Evolutionary conservation across 37 sponge, comb jelly and placozoan species (phyloP).

Genomic region (Diacarnus erythraeanus): DNA sequence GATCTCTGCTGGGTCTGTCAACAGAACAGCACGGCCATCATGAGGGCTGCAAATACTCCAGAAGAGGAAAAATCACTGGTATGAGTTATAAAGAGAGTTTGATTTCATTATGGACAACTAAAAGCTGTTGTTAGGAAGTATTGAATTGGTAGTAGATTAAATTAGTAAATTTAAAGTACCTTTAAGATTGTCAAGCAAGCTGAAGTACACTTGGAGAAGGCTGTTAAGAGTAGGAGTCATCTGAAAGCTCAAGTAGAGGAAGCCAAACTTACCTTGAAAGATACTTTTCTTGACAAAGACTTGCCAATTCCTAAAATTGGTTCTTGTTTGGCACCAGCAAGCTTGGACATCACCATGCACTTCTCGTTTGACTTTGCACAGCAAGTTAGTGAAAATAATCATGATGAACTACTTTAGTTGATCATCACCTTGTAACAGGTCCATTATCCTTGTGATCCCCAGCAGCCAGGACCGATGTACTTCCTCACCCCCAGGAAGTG

Average conservation of each 20-base stretch:
- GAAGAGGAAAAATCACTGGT: slow-evolving; percentile 25
- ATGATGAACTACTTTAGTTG: background rate
- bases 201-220: background rate
- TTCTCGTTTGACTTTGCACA: slow-evolving; percentile 23
- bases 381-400: slow-evolving; percentile 9
- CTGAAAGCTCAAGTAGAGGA: slow-evolving; percentile 1
- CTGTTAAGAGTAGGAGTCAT: slow-evolving; percentile 34
- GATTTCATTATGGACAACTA: too few species aligned
- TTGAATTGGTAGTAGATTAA: too few species aligned
- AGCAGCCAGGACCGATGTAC: background rate
- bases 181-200: too few species aligned
- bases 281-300: background rate
- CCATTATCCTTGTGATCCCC: slow-evolving; percentile 6
- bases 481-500: background rate
- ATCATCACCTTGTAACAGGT: background rate
- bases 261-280: background rate
- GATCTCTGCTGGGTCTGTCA: too few species aligned
- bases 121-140: too few species aligned
- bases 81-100: too few species aligned
- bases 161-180: too few species aligned
- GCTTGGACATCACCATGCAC: too few species aligned
- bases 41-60: too few species aligned
- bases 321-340: too few species aligned
- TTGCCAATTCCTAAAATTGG: too few species aligned
- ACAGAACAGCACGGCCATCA: too few species aligned